phyloP scores from a whole-genome alignment of 2,113 vertebrate genomes.

The Vanacampus margaritifer region DNA sequence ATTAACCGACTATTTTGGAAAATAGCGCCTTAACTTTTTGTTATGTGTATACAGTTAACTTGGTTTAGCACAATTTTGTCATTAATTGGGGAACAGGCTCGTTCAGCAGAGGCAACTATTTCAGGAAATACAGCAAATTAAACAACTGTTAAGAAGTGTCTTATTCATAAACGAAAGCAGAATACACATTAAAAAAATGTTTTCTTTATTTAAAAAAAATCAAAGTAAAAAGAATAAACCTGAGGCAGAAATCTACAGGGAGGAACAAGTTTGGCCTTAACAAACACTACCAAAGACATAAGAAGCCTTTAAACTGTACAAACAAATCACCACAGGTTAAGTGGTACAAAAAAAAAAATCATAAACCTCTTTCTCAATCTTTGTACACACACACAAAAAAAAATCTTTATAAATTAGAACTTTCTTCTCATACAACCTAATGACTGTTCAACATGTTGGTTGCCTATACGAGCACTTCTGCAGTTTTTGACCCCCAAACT shows the following conservation, averaged over 20 bases:
- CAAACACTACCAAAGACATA: constrained; percentile 87
- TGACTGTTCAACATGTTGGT: constrained; percentile 96
- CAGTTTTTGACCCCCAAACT: constrained; percentile 89
- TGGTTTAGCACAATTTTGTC: background rate
- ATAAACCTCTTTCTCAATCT: constrained; percentile 86
- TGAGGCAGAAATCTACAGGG: constrained; percentile 83
- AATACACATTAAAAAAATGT: constrained; percentile 39
- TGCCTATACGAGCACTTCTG: constrained; percentile 87
- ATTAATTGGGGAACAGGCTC: background rate
- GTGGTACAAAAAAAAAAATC: constrained; percentile 97
- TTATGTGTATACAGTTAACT: too few species aligned
- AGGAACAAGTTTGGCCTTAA: constrained; percentile 84
- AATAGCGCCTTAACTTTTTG: too few species aligned
- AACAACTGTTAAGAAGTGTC: background rate
- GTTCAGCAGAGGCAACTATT: background rate
- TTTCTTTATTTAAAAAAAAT: constrained; percentile 91
- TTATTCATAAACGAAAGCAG: background rate
- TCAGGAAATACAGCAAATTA: background rate
- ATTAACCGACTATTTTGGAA: too few species aligned
- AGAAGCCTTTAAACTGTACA: constrained; percentile 88
- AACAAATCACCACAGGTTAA: constrained; percentile 95
- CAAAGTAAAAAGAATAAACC: constrained; percentile 84
- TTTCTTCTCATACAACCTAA: constrained; percentile 93
- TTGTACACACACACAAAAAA: constrained; percentile 86
- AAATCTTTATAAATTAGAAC: constrained; percentile 97